Evolutionary conservation across 2,113 vertebrate genomes (phyloP).

Genomic region (Synodontis membranacea): DNA sequence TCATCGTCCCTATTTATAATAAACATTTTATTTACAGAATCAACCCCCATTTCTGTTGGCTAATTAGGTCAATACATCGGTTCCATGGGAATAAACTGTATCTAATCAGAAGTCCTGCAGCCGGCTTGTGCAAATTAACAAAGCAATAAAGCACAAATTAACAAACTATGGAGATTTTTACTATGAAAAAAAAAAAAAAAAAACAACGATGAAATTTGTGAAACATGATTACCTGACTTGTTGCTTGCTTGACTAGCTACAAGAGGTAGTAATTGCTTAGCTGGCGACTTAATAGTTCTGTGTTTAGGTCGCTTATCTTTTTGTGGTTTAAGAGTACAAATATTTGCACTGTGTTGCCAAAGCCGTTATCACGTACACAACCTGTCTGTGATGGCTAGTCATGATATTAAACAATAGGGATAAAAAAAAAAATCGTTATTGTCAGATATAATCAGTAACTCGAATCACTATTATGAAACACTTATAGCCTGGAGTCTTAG

Average conservation of each 20-base stretch:
- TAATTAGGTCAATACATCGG: slow-evolving; percentile 55
- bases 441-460: too few species aligned
- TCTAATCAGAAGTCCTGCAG: slow-evolving; percentile 45
- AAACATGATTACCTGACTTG: not conserved
- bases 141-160: too few species aligned
- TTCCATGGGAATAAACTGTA: slow-evolving; percentile 35
- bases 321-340: not conserved
- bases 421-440: too few species aligned
- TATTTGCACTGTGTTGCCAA: not conserved
- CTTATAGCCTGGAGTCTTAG: not conserved
- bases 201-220: too few species aligned
- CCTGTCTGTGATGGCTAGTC: not conserved
- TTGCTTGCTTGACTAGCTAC: not conserved
- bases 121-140: slow-evolving; percentile 40
- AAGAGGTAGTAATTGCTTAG: not conserved
- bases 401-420: not conserved
- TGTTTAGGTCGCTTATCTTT: not conserved
- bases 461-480: not conserved
- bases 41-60: slow-evolving; percentile 41
- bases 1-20: slow-evolving; percentile 50
- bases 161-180: slow-evolving; percentile 15
- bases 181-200: not conserved
- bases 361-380: not conserved
- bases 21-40: slow-evolving; percentile 52
- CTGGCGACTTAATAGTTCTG: not conserved